Conservation (phyloP, 2,113 vertebrate genomes). For the Laticauda laticaudata region DNA sequence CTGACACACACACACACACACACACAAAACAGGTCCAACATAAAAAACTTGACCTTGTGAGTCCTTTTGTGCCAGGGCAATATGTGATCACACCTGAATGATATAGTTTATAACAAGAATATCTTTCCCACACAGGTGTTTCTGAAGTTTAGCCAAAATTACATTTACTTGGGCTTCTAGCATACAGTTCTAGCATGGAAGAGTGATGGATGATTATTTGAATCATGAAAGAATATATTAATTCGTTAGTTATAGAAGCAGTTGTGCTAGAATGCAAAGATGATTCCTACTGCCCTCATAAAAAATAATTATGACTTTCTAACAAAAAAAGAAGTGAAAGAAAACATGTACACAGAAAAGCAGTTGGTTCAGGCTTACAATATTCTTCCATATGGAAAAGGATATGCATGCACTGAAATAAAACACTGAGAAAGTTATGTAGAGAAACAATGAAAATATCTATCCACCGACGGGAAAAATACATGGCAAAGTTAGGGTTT, state of each 20-base stretch:
- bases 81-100: not conserved
- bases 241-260: not conserved
- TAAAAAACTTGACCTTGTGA: not conserved
- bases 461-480: slow-evolving; percentile 94
- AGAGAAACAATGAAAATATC: slow-evolving; percentile 96
- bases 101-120: not conserved
- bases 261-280: not conserved
- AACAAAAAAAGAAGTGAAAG: not conserved
- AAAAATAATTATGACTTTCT: not conserved
- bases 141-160: not conserved
- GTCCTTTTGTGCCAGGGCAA: not conserved
- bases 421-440: slow-evolving; percentile 95
- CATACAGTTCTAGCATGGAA: not conserved
- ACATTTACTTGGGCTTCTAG: not conserved
- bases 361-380: not conserved
- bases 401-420: slow-evolving; percentile 99
- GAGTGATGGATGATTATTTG: not conserved
- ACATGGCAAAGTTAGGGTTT: slow-evolving; percentile 86
- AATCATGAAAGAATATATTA: not conserved
- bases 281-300: not conserved
- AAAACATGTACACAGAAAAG: not conserved
- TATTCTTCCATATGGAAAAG: slow-evolving; percentile 59
- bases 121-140: no score
- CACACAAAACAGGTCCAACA: not conserved
- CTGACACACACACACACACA: no score